Base-by-base conservation (phyloP, 2,797 vertebrate species). In the Petrocephalus sullivani region DNA sequence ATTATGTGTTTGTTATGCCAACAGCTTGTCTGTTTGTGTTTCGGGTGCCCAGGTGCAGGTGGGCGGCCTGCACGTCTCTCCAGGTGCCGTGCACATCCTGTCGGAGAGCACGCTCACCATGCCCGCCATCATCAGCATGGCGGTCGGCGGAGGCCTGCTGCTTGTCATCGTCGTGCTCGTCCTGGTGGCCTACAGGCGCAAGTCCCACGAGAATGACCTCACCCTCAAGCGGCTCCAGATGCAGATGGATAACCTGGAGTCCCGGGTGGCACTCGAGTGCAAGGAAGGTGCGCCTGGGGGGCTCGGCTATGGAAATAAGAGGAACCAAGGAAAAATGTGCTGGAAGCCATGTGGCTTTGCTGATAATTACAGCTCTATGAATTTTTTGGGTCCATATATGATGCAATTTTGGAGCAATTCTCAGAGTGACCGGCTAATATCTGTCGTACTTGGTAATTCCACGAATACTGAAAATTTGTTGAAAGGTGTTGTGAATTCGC, bases 181-280 rank as follows among this genome's bases (percentile, higher is more conserved):
- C 84, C 96, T 99, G 87, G 96, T 99, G 3, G 98, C 98, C 93
- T 99, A 99, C 94, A 97, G 97, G 61, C 96, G 97, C 89, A 99
- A 99, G 91, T 98, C 98, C 0, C 96, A 97, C 0, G 97, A 99
- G 93, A 99, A 98, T 0, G 97, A 99, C 93, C 97, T 99, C 82
- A 99, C 98, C 0, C 95, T 99, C 90, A 98, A 98, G 93, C 94
- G 98, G 82, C 95, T 99, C 89, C 98, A 99, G 93, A 98, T 99
- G 98, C 98, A 99, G 94, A 99, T 99, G 98, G 98, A 99, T 95
- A 99, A 97, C 85, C 94, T 99, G 90, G 98, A 99, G 93, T 99
- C 98, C 9, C 95, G 98, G 0, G 98, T 99, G 90, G 98, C 98
- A 88, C 93, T 99, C 91, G 98, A 99, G 93, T 99, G 98, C 93